phyloP scores from a whole-genome alignment of 2,888 invertebrate genomes.

The Epirrhoe tristata region DNA sequence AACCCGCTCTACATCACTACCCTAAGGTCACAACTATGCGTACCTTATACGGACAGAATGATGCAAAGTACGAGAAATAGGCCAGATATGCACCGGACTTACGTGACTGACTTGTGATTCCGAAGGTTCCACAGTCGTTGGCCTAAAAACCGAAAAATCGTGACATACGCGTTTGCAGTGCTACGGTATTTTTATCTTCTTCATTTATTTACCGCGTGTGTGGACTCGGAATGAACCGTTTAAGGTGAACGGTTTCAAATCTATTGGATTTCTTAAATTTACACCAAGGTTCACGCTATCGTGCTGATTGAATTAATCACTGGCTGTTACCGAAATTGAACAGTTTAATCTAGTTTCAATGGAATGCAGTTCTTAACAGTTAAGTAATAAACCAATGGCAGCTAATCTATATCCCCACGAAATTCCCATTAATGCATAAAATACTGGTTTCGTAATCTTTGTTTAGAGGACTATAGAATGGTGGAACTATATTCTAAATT shows the following conservation, averaged over 20 bases:
- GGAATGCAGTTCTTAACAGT: conserved; percentile 28
- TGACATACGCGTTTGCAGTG: conserved; percentile 54
- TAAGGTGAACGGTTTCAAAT: conserved; percentile 50
- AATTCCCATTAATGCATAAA: conserved; percentile 29
- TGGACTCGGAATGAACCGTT: conserved; percentile 53
- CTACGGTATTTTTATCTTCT: conserved; percentile 54
- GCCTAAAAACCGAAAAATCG: conserved; percentile 63
- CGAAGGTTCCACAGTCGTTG: conserved; percentile 61
- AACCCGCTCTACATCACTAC: conserved; percentile 37
- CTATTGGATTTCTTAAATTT: conserved; percentile 52
- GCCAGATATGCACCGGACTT: conserved; percentile 56
- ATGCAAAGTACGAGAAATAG: conserved; percentile 58
- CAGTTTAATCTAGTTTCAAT: conserved; percentile 35
- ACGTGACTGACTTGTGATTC: conserved; percentile 50
- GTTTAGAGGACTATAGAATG: conserved; percentile 21
- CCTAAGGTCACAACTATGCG: conserved; percentile 43
- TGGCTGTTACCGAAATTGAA: conserved; percentile 35
- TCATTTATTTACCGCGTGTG: conserved; percentile 53
- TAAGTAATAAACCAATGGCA: conserved; percentile 14
- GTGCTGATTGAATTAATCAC: conserved; percentile 39
- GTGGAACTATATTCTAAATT: conserved; percentile 14
- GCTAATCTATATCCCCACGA: conserved; percentile 27
- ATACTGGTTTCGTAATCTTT: conserved; percentile 30
- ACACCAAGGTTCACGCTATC: conserved; percentile 50
- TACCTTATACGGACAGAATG: conserved; percentile 47